Evolutionary conservation across 2,797 vertebrate genomes (phyloP).

Genomic region (Chelon labrosus): DNA sequence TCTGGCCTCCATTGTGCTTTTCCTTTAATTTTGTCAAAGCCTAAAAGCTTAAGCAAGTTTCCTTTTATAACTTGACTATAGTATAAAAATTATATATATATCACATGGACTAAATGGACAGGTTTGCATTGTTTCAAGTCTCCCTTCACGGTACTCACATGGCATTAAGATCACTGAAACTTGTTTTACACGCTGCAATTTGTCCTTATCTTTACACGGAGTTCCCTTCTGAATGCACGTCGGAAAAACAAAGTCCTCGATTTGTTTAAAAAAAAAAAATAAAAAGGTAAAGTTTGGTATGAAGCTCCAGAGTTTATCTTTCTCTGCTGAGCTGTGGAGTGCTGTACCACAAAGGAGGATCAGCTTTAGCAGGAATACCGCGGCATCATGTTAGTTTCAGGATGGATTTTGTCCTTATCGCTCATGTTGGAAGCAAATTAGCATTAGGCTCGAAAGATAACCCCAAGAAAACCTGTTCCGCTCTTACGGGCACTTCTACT

Average conservation of each 20-base stretch:
- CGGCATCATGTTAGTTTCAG: not conserved
- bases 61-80: constrained; percentile 8
- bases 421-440: not conserved
- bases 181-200: not conserved
- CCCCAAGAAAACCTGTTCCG: not conserved
- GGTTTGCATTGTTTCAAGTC: constrained; percentile 11
- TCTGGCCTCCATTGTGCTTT: constrained; percentile 20
- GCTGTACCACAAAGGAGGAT: no score
- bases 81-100: not conserved
- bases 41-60: constrained; percentile 22
- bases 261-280: not conserved
- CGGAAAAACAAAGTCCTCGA: not conserved
- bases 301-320: not conserved
- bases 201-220: not conserved
- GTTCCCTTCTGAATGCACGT: not conserved
- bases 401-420: not conserved
- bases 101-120: not conserved
- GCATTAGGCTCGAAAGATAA: not conserved
- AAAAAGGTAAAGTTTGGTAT: not conserved
- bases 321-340: no score
- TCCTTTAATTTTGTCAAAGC: not conserved
- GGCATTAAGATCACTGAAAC: not conserved
- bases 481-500: not conserved
- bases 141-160: not conserved
- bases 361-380: no score